Percentiles rank a stretch among this genome's conserved stretches.
These are phyloP conservation scores for Furcifer pardalis DNA, from an alignment of 2,797 vertebrate genomes.

Conservation along the genomic window DNA sequence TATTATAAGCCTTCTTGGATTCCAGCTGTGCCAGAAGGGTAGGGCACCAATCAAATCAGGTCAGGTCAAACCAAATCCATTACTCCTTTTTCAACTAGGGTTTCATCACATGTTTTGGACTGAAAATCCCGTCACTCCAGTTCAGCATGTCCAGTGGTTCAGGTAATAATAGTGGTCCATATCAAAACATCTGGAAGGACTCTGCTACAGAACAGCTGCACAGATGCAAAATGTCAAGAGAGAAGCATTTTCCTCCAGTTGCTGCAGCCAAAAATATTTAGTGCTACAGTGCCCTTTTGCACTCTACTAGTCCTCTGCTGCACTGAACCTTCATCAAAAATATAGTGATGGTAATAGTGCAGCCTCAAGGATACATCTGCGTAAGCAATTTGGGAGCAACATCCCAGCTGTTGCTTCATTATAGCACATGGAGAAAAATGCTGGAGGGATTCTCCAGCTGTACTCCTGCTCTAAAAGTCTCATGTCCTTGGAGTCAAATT, in stretches of 20 bases:
- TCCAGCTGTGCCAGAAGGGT: too few relatives aligned
- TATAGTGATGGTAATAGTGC: background rate
- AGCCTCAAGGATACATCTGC: conserved; percentile 9
- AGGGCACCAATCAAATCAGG: too few relatives aligned
- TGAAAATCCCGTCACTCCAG: too few relatives aligned
- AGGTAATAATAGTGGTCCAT: too few relatives aligned
- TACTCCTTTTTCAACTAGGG: too few relatives aligned
- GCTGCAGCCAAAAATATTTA: background rate
- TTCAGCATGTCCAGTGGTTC: background rate
- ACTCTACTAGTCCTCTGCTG: background rate
- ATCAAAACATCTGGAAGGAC: background rate
- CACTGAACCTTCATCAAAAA: conserved; percentile 17
- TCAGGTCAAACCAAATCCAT: too few relatives aligned
- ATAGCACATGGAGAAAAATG: conserved; percentile 13
- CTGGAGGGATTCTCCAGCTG: conserved; percentile 11
- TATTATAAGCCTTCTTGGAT: too few relatives aligned
- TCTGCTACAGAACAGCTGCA: too few relatives aligned
- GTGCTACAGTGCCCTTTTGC: background rate
- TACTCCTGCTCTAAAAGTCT: background rate
- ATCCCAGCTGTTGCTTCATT: conserved; percentile 35
- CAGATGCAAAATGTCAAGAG: background rate
- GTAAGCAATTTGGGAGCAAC: conserved; percentile 10
- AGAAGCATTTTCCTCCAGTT: background rate
- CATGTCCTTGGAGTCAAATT: conserved; percentile 9
- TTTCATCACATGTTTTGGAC: background rate